Conservation (phyloP, 2,888 invertebrate genomes). For the Koerneria pararmatus region DNA sequence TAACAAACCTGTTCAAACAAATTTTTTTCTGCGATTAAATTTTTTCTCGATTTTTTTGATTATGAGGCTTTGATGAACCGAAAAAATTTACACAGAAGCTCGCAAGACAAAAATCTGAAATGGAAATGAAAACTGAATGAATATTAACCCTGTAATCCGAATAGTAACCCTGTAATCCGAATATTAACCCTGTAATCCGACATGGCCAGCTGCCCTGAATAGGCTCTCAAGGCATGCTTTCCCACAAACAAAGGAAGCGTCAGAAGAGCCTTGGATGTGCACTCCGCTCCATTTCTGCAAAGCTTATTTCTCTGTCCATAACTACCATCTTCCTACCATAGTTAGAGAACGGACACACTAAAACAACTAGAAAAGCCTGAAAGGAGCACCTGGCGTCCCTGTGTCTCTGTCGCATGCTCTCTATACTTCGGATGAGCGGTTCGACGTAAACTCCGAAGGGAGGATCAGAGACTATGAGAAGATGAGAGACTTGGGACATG, state of each 20-base stretch:
- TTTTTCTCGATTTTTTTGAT: not conserved
- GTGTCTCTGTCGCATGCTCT: conserved; percentile 34
- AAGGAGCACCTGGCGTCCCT: conserved; percentile 30
- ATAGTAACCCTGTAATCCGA: not conserved
- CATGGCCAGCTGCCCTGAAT: conserved; percentile 39
- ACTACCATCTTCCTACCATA: too few species aligned
- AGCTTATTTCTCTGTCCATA: conserved; percentile 3
- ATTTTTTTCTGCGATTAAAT: not conserved
- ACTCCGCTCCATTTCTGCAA: conserved; percentile 8
- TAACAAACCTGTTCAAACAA: conserved; percentile 46
- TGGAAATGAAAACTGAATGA: not conserved
- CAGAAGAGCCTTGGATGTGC: conserved; percentile 30
- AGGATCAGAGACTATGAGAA: conserved; percentile 47
- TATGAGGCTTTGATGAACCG: not conserved
- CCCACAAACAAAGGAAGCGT: conserved; percentile 47
- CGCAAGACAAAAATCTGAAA: not conserved
- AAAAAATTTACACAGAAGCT: conserved; percentile 18
- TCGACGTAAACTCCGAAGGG: conserved; percentile 55
- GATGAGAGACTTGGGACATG: conserved; percentile 6
- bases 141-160: not conserved
- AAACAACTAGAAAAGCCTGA: too few species aligned
- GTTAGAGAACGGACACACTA: too few species aligned
- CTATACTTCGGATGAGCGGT: conserved; percentile 40
- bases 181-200: conserved; percentile 43
- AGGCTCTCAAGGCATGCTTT: conserved; percentile 38